Conservation (phyloP, 1,140 invertebrate genomes). For the Trachymyrmex cornetzi region DNA sequence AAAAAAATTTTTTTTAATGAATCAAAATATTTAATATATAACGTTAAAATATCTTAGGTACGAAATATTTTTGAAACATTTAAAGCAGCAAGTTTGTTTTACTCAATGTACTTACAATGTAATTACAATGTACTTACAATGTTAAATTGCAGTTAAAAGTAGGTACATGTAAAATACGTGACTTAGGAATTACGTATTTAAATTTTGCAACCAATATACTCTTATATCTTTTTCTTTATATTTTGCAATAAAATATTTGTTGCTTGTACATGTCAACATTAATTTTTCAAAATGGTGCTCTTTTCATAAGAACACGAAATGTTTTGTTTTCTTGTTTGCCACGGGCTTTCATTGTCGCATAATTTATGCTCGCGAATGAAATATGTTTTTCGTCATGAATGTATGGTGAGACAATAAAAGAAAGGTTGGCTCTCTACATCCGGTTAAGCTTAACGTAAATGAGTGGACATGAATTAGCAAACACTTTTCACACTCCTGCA, state of each 20-base stretch:
- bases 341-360: slow-evolving; percentile 33
- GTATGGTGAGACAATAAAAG: slow-evolving; percentile 33
- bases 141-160: neutral
- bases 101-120: neutral
- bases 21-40: neutral
- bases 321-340: slow-evolving; percentile 11
- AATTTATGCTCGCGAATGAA: slow-evolving; percentile 52
- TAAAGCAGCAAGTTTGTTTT: neutral
- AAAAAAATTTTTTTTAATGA: neutral
- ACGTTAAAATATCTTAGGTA: neutral
- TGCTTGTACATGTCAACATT: neutral
- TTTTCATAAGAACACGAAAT: neutral
- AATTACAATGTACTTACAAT: neutral
- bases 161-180: neutral
- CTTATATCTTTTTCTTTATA: neutral
- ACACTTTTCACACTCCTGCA: slow-evolving; percentile 41
- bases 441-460: slow-evolving; percentile 46
- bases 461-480: slow-evolving; percentile 44
- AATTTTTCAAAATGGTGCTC: slow-evolving; percentile 14
- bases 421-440: slow-evolving; percentile 17
- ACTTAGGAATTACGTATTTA: neutral
- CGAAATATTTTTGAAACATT: too few species aligned
- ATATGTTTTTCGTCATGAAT: slow-evolving; percentile 49
- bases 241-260: neutral
- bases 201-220: neutral